A percentile compares a stretch with the other conserved stretches of the same genome.
Conservation (phyloP, 2,113 vertebrate genomes). For the Sula dactylatra region DNA sequence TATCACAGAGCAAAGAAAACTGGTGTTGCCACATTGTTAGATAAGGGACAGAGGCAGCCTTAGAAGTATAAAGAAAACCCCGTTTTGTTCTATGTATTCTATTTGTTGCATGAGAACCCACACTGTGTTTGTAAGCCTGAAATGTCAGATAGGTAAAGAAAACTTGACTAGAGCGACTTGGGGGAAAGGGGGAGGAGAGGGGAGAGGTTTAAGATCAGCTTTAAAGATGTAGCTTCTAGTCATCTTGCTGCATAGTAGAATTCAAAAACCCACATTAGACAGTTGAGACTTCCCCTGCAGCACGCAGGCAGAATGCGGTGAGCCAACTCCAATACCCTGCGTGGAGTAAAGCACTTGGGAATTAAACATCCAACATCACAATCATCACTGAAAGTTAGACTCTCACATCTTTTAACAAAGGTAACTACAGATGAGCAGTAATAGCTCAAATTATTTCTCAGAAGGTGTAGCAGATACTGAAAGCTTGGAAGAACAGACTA, state of each 20-base stretch:
- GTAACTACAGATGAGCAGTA: not conserved
- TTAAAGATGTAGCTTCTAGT: not conserved
- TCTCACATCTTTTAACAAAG: not conserved
- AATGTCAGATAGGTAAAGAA: not conserved
- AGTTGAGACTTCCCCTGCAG: not conserved
- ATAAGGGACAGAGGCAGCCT: not conserved
- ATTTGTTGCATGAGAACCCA: not conserved
- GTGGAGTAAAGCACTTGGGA: not conserved
- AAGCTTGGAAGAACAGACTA: not conserved
- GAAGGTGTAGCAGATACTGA: not conserved
- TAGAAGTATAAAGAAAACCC: accelerated
- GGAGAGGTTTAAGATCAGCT: not conserved
- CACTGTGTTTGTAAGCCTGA: not conserved
- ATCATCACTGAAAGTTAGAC: not conserved
- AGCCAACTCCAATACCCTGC: not conserved
- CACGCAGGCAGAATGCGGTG: not conserved
- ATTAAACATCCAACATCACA: not conserved
- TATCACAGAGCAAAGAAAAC: not conserved
- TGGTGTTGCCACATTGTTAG: not conserved
- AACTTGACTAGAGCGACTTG: not conserved
- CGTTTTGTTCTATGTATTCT: not conserved
- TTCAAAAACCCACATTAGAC: not conserved
- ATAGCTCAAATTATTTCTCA: not conserved
- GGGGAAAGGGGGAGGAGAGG: not conserved
- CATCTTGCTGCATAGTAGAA: not conserved